phyloP scores from a whole-genome alignment of 1,140 invertebrate species.

The Nephotettix cincticeps region DNA sequence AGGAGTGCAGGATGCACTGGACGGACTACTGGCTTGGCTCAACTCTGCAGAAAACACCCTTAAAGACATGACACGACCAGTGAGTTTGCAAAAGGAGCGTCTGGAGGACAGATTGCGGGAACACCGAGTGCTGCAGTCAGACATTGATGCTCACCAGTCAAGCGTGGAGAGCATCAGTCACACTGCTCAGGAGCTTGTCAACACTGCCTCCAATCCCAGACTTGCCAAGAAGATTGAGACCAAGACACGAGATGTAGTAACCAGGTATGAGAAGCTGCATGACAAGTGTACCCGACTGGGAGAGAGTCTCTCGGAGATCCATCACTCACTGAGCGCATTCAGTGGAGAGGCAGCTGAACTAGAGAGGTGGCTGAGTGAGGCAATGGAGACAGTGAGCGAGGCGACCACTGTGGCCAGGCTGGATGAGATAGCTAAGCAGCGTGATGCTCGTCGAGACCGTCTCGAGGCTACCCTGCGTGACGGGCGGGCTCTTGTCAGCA shows the following conservation, averaged over 20 bases:
- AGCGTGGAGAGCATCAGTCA: slow-evolving; percentile 80
- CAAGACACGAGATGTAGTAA: slow-evolving; percentile 81
- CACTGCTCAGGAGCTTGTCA: slow-evolving; percentile 75
- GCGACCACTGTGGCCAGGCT: slow-evolving; percentile 61
- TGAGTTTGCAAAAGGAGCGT: slow-evolving; percentile 84
- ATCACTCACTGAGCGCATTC: slow-evolving; percentile 68
- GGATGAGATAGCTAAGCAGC: slow-evolving; percentile 51
- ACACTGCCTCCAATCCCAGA: slow-evolving; percentile 78
- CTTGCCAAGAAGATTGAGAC: slow-evolving; percentile 88
- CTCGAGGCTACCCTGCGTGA: slow-evolving; percentile 77
- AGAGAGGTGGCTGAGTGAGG: slow-evolving; percentile 68
- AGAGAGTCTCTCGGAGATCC: slow-evolving; percentile 80
- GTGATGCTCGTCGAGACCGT: slow-evolving; percentile 56
- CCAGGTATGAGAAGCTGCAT: slow-evolving; percentile 79
- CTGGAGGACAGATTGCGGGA: slow-evolving; percentile 87
- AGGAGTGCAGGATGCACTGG: slow-evolving; percentile 90
- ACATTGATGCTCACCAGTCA: slow-evolving; percentile 80
- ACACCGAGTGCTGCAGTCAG: slow-evolving; percentile 74
- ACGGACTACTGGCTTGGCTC: slow-evolving; percentile 82
- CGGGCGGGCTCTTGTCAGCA: slow-evolving; percentile 80
- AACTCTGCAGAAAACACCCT: slow-evolving; percentile 79
- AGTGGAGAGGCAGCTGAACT: slow-evolving; percentile 64
- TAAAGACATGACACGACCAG: slow-evolving; percentile 75
- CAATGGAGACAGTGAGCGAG: slow-evolving; percentile 75
- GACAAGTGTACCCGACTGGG: slow-evolving; percentile 76